These are phyloP conservation scores for Pantherophis guttatus DNA, from an alignment of 2,113 vertebrate genomes.

Conservation along the genomic window DNA sequence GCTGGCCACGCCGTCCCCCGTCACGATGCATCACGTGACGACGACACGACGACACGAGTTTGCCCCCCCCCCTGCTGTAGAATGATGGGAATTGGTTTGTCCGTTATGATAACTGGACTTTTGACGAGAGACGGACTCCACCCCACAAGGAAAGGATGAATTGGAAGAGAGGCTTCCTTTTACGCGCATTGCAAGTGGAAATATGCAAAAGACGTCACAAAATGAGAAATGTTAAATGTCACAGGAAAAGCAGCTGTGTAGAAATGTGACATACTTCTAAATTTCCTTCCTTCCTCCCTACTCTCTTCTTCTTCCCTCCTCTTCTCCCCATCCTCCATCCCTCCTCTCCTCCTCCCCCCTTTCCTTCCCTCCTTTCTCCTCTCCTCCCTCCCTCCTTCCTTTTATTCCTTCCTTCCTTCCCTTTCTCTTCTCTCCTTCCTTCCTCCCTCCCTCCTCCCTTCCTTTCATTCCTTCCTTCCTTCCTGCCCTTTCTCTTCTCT, in stretches of 20 bases:
- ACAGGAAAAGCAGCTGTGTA: neutral
- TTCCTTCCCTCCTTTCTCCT: neutral
- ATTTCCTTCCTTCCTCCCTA: neutral
- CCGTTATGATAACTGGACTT: fast-evolving
- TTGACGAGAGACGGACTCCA: neutral
- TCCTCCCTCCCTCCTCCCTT: too few species aligned
- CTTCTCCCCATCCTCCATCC: neutral
- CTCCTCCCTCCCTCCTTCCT: neutral
- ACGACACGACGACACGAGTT: too few species aligned
- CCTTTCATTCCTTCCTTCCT: too few species aligned
- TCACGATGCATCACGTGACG: too few species aligned
- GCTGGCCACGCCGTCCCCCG: too few species aligned
- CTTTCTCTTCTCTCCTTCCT: neutral
- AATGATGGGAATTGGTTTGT: neutral
- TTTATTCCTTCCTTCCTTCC: neutral
- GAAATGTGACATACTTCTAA: neutral
- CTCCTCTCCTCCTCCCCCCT: neutral
- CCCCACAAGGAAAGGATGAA: neutral
- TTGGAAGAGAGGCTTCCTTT: neutral
- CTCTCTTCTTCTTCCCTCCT: neutral
- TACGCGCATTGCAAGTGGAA: neutral
- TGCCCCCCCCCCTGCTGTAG: neutral
- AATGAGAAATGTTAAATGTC: neutral
- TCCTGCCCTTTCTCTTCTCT: too few species aligned
- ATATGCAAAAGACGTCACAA: neutral